These are phyloP conservation scores for Herpetotheres cachinnans DNA, from an alignment of 2,113 vertebrate genomes.

Conservation along the genomic window DNA sequence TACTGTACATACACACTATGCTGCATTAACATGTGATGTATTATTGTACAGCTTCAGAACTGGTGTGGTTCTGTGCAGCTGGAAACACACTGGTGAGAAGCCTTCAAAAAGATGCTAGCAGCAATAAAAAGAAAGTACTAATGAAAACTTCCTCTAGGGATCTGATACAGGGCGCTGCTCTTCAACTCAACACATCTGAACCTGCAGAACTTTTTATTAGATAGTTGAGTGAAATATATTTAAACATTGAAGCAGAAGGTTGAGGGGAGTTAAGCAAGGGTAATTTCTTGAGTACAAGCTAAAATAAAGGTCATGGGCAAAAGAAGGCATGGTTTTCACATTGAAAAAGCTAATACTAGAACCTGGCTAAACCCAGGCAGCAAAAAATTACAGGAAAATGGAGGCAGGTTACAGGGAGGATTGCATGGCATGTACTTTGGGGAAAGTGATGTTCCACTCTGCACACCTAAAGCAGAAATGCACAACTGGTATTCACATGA, in stretches of 20 bases:
- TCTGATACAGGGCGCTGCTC: background rate
- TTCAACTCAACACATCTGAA: background rate
- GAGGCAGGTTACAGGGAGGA: background rate
- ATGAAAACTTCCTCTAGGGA: background rate
- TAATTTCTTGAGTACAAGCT: background rate
- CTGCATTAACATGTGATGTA: background rate
- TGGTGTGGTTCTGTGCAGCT: background rate
- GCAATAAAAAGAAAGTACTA: background rate
- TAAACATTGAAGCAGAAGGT: background rate
- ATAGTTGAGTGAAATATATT: background rate
- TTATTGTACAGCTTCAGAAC: background rate
- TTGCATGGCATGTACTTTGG: accelerated
- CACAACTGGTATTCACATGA: background rate
- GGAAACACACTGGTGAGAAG: background rate
- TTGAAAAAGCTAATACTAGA: background rate
- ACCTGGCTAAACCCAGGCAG: background rate
- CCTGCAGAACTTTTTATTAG: background rate
- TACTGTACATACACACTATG: background rate
- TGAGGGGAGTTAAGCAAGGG: background rate
- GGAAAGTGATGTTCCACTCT: background rate
- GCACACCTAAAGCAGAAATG: background rate
- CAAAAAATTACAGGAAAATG: background rate
- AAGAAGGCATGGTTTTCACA: background rate
- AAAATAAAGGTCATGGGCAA: background rate
- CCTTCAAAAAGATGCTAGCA: background rate